Base-by-base conservation (phyloP, 2,888 invertebrate species). In the Oxyteleia sp. region DNA sequence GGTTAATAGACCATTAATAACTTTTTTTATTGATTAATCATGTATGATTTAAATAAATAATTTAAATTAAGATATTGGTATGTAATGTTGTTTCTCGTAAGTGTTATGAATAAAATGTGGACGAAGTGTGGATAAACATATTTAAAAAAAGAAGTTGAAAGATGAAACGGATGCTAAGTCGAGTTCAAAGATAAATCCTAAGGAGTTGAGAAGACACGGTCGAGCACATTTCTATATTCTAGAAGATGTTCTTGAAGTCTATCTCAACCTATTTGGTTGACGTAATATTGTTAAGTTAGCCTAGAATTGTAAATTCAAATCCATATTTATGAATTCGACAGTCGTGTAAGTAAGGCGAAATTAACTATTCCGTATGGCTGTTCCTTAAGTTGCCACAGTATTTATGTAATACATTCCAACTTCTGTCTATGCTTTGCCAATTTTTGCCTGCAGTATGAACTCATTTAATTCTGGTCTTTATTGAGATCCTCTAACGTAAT, bases 161-260 rank as follows among this genome's bases (percentile, higher is more conserved):
- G 32, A 72, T 63, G 18, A 74, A 63, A 49, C 49, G 13, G 61
- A 59, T 53, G 68, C 61, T 68, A 59, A 53, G n/a, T 76, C 55
- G 38, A 79, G 63, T 63, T 79, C 55, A 79, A 79, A 79, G 78
- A 79, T 79, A 71, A 79, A 71, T 35, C 45, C 26, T 26, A 61
- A 55, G 55, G 16, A 53, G 63, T 41, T 20, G 51, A 57, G 71
- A 55, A 29, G 47, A 23, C 63, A 71, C 47, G 32, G 68, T 51
- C 35, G 45, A 57, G 69, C 13, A 53, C 32, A 51, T 68, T 61
- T 69, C 41, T 59, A 16, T 59, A 53, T 55, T 1, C 4, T 15
- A 29, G 38, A 69, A 75, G 57, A 49, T 16, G 16, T 23, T 43
- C 11, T 16, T 11, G 38, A 32, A 23, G 4, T 49, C 29, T 29